Percentiles rank a stretch among this genome's conserved stretches.
Conservation (phyloP, 2,888 invertebrate genomes). For the Eustalomyia histrio region DNA sequence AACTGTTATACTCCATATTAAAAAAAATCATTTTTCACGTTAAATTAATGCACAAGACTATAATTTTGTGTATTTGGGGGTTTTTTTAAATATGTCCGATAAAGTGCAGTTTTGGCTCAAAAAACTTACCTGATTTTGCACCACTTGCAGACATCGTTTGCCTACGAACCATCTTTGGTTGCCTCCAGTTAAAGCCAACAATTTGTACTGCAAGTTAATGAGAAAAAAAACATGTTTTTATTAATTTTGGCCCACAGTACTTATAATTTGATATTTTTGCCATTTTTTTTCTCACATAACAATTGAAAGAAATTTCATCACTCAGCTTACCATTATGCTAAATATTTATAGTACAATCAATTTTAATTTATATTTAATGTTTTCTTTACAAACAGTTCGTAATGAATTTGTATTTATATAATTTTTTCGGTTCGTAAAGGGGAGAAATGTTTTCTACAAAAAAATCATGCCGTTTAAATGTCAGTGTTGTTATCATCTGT, state of each 20-base stretch:
- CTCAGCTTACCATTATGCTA: constrained; percentile 72
- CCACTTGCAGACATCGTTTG: constrained; percentile 69
- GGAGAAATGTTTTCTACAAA: constrained; percentile 34
- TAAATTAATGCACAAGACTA: no score
- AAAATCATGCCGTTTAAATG: constrained; percentile 68
- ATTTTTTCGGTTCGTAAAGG: constrained; percentile 68
- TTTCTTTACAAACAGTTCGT: constrained; percentile 57
- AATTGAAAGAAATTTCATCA: constrained; percentile 18
- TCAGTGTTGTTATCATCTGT: constrained; percentile 55
- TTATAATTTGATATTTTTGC: no score
- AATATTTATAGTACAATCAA: constrained; percentile 57
- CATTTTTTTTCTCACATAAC: background rate
- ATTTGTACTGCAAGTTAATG: constrained; percentile 72
- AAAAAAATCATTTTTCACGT: no score
- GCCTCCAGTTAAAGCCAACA: constrained; percentile 71
- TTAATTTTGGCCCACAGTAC: constrained; percentile 1
- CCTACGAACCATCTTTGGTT: constrained; percentile 67
- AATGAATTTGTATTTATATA: constrained; percentile 74
- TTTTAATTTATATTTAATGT: constrained; percentile 65
- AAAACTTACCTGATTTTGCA: constrained; percentile 72
- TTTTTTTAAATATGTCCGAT: no score
- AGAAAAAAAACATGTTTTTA: background rate
- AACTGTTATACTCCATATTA: no score
- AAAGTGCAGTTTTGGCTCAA: no score
- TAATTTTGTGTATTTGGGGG: no score